Conservation (phyloP, 2,888 invertebrate genomes). For the Tenthredo distinguenda region DNA sequence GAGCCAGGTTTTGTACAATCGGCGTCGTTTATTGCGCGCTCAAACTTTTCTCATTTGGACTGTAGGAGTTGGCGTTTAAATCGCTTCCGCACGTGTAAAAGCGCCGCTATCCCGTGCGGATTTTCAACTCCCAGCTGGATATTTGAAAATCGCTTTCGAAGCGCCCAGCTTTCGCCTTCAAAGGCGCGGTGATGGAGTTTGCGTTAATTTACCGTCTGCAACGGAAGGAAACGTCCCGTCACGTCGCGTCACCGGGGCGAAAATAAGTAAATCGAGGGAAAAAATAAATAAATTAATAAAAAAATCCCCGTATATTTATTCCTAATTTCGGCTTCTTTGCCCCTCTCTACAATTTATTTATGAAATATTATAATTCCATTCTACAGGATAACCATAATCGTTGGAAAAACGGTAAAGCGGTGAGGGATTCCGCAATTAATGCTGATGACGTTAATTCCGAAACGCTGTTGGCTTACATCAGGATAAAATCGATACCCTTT, state of each 20-base stretch:
- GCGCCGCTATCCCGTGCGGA: neutral
- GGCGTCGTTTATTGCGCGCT: constrained; percentile 69
- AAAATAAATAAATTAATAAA: neutral
- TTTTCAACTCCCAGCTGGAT: constrained; percentile 23
- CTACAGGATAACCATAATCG: too few species aligned
- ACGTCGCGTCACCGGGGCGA: neutral
- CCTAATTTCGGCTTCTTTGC: neutral
- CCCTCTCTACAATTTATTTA: neutral
- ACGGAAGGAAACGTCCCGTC: neutral
- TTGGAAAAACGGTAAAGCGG: too few species aligned
- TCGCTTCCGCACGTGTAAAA: constrained; percentile 38
- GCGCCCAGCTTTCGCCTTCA: neutral
- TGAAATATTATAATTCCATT: too few species aligned
- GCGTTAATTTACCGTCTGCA: constrained; percentile 10
- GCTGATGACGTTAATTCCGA: neutral
- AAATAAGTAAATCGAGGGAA: neutral
- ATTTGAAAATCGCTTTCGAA: constrained; percentile 41
- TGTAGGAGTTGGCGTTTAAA: constrained; percentile 32
- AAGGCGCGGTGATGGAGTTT: constrained; percentile 29
- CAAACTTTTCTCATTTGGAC: constrained; percentile 74
- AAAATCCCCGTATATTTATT: neutral
- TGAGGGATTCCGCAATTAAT: neutral
- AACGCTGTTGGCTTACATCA: neutral
- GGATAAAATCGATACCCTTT: neutral
- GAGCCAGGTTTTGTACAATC: constrained; percentile 52